These are phyloP conservation scores for Oligia latruncula DNA, from an alignment of 2,888 invertebrate genomes.

Conservation along the genomic window DNA sequence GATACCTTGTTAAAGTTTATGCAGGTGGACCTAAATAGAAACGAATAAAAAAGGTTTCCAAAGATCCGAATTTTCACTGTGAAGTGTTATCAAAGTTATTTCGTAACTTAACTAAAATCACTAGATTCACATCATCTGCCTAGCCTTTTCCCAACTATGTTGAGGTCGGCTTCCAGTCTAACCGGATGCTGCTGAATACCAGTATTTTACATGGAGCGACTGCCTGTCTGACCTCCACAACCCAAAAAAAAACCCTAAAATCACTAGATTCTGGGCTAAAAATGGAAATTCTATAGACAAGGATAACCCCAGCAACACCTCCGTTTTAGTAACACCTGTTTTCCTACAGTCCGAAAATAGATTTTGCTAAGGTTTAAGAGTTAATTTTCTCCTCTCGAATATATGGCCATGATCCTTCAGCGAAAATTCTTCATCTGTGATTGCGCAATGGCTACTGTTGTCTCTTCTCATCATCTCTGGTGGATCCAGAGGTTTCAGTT, in stretches of 20 bases:
- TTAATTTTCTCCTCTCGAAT: background rate
- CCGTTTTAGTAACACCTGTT: background rate
- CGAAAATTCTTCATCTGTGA: background rate
- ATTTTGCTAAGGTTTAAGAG: background rate
- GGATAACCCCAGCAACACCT: conserved; percentile 6
- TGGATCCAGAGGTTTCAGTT: background rate
- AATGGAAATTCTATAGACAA: conserved; percentile 6
- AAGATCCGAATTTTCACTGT: background rate
- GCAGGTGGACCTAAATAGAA: background rate
- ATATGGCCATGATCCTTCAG: background rate
- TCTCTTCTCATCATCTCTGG: background rate
- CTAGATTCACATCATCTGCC: too few relatives aligned
- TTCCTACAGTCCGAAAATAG: conserved; percentile 9
- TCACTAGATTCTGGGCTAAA: conserved; percentile 6
- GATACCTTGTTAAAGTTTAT: background rate
- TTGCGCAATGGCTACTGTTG: background rate
- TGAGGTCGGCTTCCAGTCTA: too few relatives aligned
- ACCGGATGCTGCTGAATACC: too few relatives aligned
- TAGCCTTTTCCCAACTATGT: too few relatives aligned
- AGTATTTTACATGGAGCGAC: too few relatives aligned
- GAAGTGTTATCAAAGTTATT: conserved; percentile 24
- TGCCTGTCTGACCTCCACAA: too few relatives aligned
- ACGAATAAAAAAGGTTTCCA: background rate
- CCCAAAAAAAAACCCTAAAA: too few relatives aligned
- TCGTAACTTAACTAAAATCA: background rate